Evolutionary conservation across 2,113 vertebrate species (phyloP).

Genomic region (Ptilorrhoa leucosticta): DNA sequence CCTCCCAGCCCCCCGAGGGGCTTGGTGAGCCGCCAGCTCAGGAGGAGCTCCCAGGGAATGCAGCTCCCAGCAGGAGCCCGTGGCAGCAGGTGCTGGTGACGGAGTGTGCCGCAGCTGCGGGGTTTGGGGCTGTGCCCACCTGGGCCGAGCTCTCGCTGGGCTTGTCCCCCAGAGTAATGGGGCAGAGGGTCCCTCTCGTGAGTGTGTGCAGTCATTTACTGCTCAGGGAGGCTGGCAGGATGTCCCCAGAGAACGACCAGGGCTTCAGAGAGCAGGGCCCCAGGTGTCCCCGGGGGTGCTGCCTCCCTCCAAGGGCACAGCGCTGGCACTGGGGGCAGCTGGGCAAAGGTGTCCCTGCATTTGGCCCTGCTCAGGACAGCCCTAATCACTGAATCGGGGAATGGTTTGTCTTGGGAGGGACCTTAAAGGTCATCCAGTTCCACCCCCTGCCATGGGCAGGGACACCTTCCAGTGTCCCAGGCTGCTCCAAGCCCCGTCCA

Average conservation of each 20-base stretch:
- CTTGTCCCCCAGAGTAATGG: rapidly evolving
- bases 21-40: background rate
- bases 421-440: rapidly evolving
- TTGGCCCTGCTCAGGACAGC: background rate
- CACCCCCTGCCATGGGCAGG: background rate
- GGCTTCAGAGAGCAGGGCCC: background rate
- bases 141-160: background rate
- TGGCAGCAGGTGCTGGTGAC: background rate
- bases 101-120: background rate
- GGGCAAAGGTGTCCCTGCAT: background rate
- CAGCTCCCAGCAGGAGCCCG: background rate
- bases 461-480: background rate
- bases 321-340: background rate
- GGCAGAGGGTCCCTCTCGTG: background rate
- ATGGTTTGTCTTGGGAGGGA: background rate
- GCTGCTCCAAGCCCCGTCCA: background rate
- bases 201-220: background rate
- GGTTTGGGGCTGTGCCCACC: background rate
- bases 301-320: background rate
- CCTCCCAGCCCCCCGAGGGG: background rate
- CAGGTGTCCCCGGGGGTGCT: background rate
- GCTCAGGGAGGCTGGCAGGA: background rate
- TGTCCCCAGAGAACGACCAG: background rate
- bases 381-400: background rate
- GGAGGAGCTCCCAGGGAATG: background rate